Conservation (phyloP, 2,888 invertebrate species). For the Latrodectus elegans region DNA sequence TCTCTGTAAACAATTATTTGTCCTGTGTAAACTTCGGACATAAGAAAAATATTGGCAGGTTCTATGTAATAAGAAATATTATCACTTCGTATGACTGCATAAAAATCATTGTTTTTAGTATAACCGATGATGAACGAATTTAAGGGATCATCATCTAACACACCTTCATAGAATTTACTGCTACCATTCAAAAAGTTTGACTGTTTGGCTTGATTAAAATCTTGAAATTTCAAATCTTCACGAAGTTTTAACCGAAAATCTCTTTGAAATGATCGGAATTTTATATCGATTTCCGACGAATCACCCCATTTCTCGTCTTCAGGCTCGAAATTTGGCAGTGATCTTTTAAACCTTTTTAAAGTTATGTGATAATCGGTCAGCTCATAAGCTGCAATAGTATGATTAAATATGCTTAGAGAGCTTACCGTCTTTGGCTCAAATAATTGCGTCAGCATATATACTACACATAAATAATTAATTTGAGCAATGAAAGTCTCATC, state of each 20-base stretch:
- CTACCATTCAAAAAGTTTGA: neutral
- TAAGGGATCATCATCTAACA: neutral
- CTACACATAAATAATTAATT: too few species aligned
- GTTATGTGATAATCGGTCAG: neutral
- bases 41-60: conserved; percentile 33
- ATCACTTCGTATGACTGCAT: conserved; percentile 15
- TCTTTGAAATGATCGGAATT: conserved; percentile 21
- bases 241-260: conserved; percentile 34
- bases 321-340: neutral
- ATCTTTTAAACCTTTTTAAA: neutral
- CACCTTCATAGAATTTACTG: conserved; percentile 32
- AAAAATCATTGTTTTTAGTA: conserved; percentile 13
- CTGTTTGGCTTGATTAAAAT: conserved; percentile 2
- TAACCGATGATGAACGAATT: conserved; percentile 33
- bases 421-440: too few species aligned
- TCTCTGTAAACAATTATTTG: conserved; percentile 47
- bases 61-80: conserved; percentile 31
- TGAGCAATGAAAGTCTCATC: too few species aligned
- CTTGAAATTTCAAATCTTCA: conserved; percentile 32
- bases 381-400: conserved; percentile 9
- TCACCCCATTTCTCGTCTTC: neutral
- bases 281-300: conserved; percentile 18
- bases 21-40: neutral
- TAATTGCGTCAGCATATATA: too few species aligned
- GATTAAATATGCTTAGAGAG: neutral